Conservation (phyloP, 2,888 invertebrate species). For the Periphyllus acericola region DNA sequence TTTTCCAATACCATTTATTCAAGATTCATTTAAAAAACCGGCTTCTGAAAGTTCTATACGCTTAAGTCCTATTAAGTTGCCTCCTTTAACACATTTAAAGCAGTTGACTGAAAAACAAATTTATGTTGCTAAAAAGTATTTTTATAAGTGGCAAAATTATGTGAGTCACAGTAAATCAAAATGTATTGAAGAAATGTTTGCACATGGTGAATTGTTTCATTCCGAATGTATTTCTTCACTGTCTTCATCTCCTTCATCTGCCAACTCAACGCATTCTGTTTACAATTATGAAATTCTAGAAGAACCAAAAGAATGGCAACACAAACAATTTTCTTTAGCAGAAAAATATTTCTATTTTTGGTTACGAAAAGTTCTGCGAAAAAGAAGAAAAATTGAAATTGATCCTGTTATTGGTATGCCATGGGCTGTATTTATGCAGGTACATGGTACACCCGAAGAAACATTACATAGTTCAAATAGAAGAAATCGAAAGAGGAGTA, state of each 20-base stretch:
- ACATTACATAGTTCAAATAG: background rate
- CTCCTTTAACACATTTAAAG: background rate
- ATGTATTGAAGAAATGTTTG: slow-evolving; percentile 37
- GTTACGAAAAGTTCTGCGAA: slow-evolving; percentile 39
- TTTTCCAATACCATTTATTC: background rate
- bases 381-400: slow-evolving; percentile 48
- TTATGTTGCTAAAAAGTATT: slow-evolving; percentile 34
- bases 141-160: slow-evolving; percentile 25
- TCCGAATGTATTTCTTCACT: slow-evolving; percentile 48
- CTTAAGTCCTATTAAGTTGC: background rate
- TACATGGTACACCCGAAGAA: slow-evolving; percentile 49
- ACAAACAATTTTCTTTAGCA: slow-evolving; percentile 28
- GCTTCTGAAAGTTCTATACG: no score
- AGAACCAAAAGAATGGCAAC: slow-evolving; percentile 13
- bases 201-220: slow-evolving; percentile 1
- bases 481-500: background rate
- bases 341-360: slow-evolving; percentile 55
- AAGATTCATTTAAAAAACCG: slow-evolving; percentile 15
- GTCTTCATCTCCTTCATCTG: slow-evolving; percentile 30
- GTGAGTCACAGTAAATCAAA: slow-evolving; percentile 21
- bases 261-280: background rate
- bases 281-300: background rate
- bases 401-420: slow-evolving; percentile 36
- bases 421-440: slow-evolving; percentile 46
- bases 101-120: slow-evolving; percentile 38